Conservation (phyloP, 64 coral and sea anemone species). For the Acropora tenuis region DNA sequence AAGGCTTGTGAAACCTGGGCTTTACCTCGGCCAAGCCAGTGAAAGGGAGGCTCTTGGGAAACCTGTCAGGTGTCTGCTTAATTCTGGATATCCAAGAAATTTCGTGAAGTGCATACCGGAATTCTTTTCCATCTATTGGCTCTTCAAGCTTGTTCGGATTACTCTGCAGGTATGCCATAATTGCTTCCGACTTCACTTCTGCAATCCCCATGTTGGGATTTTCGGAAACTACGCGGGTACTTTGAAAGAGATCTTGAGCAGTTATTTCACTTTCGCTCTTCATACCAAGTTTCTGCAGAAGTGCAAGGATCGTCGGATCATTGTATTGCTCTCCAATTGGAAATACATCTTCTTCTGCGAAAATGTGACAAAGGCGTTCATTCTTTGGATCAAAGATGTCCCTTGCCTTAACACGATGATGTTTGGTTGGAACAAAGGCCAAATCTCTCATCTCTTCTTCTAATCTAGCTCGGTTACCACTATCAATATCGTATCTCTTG, state of each 20-base stretch:
- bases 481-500: constrained; percentile 40
- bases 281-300: constrained; percentile 46
- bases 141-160: constrained; percentile 25
- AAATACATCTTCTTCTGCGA: constrained; percentile 45
- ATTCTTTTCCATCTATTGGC: not conserved
- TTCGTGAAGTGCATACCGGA: constrained; percentile 12
- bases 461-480: not conserved
- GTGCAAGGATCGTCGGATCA: constrained; percentile 1
- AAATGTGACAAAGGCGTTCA: not conserved
- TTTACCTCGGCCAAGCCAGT: not conserved
- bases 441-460: constrained; percentile 7
- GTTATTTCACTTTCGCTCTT: constrained; percentile 41
- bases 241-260: constrained; percentile 46
- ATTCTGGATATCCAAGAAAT: constrained; percentile 58
- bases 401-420: not conserved
- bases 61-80: constrained; percentile 35
- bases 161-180: constrained; percentile 43
- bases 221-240: constrained; percentile 22
- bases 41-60: constrained; percentile 54
- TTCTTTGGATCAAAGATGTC: constrained; percentile 47
- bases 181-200: constrained; percentile 47
- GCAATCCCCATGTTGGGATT: constrained; percentile 17
- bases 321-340: constrained; percentile 10
- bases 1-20: not conserved
- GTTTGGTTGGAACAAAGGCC: constrained; percentile 16